Evolutionary conservation across 2,113 vertebrate genomes (phyloP).

Genomic region (Eolophus roseicapilla): DNA sequence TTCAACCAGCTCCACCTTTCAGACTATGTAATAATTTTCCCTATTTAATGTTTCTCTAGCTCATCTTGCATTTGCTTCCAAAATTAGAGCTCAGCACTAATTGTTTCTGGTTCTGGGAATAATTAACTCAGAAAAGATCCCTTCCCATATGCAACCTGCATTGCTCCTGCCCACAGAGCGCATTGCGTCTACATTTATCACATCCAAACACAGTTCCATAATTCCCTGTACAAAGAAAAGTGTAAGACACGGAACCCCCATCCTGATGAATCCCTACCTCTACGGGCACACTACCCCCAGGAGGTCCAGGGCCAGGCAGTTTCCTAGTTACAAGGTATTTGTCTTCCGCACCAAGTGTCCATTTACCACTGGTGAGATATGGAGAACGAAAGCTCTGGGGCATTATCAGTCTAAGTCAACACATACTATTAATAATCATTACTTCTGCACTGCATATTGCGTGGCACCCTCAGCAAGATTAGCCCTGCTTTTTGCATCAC

Average conservation of each 20-base stretch:
- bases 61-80: not conserved
- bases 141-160: not conserved
- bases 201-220: not conserved
- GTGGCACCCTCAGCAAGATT: not conserved
- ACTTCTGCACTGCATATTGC: not conserved
- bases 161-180: not conserved
- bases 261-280: accelerated
- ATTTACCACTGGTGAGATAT: not conserved
- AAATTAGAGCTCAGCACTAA: not conserved
- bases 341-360: not conserved
- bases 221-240: not conserved
- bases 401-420: constrained; percentile 46
- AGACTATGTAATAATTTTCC: not conserved
- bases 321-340: constrained; percentile 13
- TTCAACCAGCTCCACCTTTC: not conserved
- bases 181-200: not conserved
- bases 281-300: accelerated
- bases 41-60: not conserved
- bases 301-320: not conserved
- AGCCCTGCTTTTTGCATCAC: not conserved
- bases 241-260: not conserved
- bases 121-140: not conserved
- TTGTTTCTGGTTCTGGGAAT: not conserved
- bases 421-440: constrained; percentile 4
- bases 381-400: not conserved